Percentiles rank a stretch among this genome's conserved stretches.
phyloP scores from a whole-genome alignment of 2,113 vertebrate species.

The Candoia aspera region DNA sequence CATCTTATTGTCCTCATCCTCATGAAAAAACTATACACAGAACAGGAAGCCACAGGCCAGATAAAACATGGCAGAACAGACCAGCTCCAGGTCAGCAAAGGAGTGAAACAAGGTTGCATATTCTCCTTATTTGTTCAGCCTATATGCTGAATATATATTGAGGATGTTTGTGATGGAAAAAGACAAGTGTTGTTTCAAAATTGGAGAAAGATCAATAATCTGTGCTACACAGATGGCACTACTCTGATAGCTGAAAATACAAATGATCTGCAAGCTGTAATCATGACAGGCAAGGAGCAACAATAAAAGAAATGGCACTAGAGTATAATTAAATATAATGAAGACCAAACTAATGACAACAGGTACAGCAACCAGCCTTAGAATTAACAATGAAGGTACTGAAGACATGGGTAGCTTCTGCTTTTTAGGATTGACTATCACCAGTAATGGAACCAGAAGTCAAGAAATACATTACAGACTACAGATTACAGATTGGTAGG shows the following conservation, averaged over 20 bases:
- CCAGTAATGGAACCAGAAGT: no score
- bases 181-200: not conserved
- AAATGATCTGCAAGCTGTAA: not conserved
- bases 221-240: not conserved
- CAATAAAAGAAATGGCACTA: no score
- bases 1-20: not conserved
- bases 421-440: no score
- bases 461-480: no score
- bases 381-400: no score
- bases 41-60: not conserved
- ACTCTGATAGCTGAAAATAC: not conserved
- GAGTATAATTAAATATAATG: no score
- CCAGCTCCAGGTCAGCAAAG: not conserved
- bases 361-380: no score
- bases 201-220: not conserved
- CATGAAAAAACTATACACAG: not conserved
- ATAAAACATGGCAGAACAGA: not conserved
- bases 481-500: no score
- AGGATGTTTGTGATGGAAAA: not conserved
- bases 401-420: no score
- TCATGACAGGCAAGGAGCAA: not conserved
- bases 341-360: no score
- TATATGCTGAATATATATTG: not conserved
- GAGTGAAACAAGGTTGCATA: not conserved
- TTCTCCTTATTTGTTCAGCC: not conserved